A percentile compares a stretch with the other conserved stretches of the same genome.
These are phyloP conservation scores for Odontamblyopus lacepedii DNA, from an alignment of 2,797 vertebrate species.

Conservation along the genomic window DNA sequence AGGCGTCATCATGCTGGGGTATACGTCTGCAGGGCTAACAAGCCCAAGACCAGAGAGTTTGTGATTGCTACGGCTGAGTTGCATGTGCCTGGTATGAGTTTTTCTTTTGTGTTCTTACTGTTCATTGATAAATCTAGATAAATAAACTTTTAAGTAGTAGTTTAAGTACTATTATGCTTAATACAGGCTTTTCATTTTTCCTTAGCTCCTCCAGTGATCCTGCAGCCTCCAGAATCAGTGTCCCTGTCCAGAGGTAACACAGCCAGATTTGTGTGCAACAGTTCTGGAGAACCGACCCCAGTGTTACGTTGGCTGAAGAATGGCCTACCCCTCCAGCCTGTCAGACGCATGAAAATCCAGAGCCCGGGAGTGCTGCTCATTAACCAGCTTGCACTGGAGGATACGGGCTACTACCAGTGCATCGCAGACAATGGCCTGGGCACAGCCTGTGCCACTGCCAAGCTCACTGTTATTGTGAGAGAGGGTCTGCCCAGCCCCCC, in stretches of 20 bases:
- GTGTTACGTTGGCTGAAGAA: conserved; percentile 90
- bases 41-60: conserved; percentile 91
- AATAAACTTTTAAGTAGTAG: background rate
- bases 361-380: conserved; percentile 90
- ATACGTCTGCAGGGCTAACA: conserved; percentile 95
- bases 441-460: conserved; percentile 89
- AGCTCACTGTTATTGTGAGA: conserved; percentile 90
- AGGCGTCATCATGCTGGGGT: conserved; percentile 89
- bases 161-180: background rate
- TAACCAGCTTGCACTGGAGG: conserved; percentile 92
- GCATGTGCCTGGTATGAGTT: conserved; percentile 84
- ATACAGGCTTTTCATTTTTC: conserved; percentile 1
- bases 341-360: conserved; percentile 90
- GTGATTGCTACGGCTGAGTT: conserved; percentile 88
- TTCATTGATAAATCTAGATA: background rate
- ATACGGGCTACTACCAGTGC: conserved; percentile 95
- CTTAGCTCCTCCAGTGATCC: conserved; percentile 89
- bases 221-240: conserved; percentile 90
- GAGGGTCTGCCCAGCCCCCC: conserved; percentile 94
- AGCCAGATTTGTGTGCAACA: conserved; percentile 93
- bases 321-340: conserved; percentile 82
- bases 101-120: conserved; percentile 4
- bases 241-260: conserved; percentile 94
- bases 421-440: conserved; percentile 91
- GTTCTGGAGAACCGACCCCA: conserved; percentile 87